Evolutionary conservation across 2,888 invertebrate species (phyloP).

Genomic region (Tetranychus piercei): DNA sequence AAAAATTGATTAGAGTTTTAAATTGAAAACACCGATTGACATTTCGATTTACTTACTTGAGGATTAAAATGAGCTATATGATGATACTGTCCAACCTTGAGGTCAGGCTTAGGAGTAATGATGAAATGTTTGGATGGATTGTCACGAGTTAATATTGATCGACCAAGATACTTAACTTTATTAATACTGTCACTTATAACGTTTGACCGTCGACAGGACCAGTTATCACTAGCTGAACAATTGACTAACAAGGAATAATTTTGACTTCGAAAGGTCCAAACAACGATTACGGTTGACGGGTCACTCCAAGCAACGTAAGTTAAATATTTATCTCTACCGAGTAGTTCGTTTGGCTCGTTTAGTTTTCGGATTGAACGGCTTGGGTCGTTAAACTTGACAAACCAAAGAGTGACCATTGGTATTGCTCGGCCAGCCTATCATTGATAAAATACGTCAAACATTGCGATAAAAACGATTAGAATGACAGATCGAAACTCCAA

Average conservation of each 20-base stretch:
- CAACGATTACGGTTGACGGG: constrained; percentile 14
- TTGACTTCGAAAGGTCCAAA: constrained; percentile 20
- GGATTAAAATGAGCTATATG: constrained; percentile 13
- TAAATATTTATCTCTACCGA: constrained; percentile 16
- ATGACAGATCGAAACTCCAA: background rate
- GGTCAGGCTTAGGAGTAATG: constrained; percentile 15
- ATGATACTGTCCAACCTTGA: constrained; percentile 13
- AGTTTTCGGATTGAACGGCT: background rate
- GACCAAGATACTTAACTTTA: background rate
- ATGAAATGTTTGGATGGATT: constrained; percentile 13
- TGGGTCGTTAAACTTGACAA: background rate
- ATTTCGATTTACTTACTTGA: background rate
- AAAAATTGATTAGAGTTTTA: background rate
- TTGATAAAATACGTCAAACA: background rate
- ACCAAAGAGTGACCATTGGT: constrained; percentile 1
- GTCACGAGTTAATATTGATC: background rate
- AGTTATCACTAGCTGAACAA: constrained; percentile 16
- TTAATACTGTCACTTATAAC: constrained; percentile 12
- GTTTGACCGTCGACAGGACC: constrained; percentile 17
- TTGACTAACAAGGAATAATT: constrained; percentile 14
- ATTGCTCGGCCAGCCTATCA: constrained; percentile 2
- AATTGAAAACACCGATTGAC: background rate
- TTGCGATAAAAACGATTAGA: constrained; percentile 2
- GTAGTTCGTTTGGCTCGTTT: background rate
- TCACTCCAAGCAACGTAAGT: constrained; percentile 19